A percentile compares a stretch with the other conserved stretches of the same genome.
Evolutionary conservation across 2,797 vertebrate genomes (phyloP).

Genomic region (Triplophysa yarkandensis): DNA sequence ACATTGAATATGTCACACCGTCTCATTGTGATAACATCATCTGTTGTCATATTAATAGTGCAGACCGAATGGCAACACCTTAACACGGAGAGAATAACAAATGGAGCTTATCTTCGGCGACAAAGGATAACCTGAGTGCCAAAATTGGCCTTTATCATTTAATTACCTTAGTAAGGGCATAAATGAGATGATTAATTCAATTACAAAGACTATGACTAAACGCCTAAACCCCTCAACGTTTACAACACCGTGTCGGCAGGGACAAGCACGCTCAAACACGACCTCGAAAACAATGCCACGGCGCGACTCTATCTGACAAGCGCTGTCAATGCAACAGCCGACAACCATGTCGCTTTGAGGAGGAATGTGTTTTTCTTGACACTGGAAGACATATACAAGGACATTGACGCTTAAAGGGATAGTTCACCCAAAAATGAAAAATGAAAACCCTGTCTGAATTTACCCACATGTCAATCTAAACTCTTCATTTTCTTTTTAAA

Average conservation of each 20-base stretch:
- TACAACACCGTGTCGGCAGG: slow-evolving; percentile 13
- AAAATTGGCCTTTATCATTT: slow-evolving; percentile 37
- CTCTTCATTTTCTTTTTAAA: background rate
- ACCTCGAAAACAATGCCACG: slow-evolving; percentile 39
- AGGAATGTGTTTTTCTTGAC: slow-evolving; percentile 6
- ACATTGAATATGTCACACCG: background rate
- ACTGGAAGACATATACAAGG: slow-evolving; percentile 20
- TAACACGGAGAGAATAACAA: background rate
- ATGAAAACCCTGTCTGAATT: background rate
- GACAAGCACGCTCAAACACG: slow-evolving; percentile 32
- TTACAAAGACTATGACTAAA: slow-evolving; percentile 23
- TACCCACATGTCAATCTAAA: background rate
- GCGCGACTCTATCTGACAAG: slow-evolving; percentile 19
- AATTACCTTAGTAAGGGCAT: slow-evolving; percentile 34
- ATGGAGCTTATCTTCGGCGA: slow-evolving; percentile 29
- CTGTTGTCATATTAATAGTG: slow-evolving; percentile 7
- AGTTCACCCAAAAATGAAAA: slow-evolving; percentile 8
- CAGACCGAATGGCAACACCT: slow-evolving; percentile 12
- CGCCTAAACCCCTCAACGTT: slow-evolving; percentile 38
- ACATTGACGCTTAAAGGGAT: background rate
- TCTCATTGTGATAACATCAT: background rate
- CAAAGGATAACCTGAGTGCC: slow-evolving; percentile 40
- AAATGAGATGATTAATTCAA: slow-evolving; percentile 38
- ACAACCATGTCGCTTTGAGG: slow-evolving; percentile 22
- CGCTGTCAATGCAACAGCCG: background rate